Evolutionary conservation across 2,113 vertebrate genomes (phyloP), one percentile per base, ranked within the genome.

Genomic region (Fulica atra): DNA sequence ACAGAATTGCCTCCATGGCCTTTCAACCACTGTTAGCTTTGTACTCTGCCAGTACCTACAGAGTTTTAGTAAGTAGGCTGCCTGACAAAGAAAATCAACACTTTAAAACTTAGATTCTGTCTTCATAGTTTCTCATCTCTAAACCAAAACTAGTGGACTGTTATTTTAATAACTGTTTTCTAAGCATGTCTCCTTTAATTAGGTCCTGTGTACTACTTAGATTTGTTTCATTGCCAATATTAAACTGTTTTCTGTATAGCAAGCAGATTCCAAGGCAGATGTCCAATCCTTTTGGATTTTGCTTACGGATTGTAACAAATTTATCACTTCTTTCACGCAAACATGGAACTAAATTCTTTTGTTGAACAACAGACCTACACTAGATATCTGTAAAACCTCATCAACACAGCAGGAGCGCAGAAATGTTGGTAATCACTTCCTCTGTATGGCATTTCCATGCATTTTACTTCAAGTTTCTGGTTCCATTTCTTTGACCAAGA

Each of bases 211-310:
- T 50, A 66, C 50, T 91, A 84, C 88, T 92, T 92, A 81, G 80
- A 95, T 94, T 95, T 94, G 89, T 85, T 96, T 94, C 38, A 6
- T 94, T 95, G 88, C 94, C 95, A 95, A 78, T 83, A 95, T 81
- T 95, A 96, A 95, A 93, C 77, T 80, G 61, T 90, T 96, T 94
- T 92, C 89, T 90, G 36, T 95, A 78, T 92, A 89, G 93, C 3
- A 51, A 96, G 80, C 92, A 93, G 81, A 88, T 96, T 96, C 93
- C 80, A 93, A 96, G 93, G 94, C 90, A 96, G 84, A 96, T 92
- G 91, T 95, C 81, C 96, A 97, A 87, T 89, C 73, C 51, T 95
- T 95, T 88, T 91, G 96, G 95, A 96, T 94, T 92, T 95, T 83
- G 82, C 84, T 96, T 93, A 79, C 72, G 94, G 93, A 89, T 88